Evolutionary conservation across 2,113 vertebrate species (phyloP).

Genomic region (Oryzias melastigma): DNA sequence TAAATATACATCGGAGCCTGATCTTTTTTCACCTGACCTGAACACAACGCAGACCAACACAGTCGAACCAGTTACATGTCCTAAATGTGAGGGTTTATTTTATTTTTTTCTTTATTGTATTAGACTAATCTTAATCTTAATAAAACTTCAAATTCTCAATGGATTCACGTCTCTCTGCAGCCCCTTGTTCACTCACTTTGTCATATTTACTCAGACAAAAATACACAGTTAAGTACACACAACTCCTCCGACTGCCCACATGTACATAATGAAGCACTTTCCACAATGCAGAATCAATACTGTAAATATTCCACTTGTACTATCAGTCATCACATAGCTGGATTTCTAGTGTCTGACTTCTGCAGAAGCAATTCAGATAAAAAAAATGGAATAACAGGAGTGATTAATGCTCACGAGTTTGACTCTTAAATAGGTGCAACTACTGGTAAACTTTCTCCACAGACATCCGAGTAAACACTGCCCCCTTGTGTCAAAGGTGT

Average conservation of each 20-base stretch:
- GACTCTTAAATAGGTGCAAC: not conserved
- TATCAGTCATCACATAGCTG: not conserved
- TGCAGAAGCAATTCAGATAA: not conserved
- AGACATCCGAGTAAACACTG: conserved; percentile 33
- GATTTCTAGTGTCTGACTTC: not conserved
- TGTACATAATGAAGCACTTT: conserved; percentile 3
- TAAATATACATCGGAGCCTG: too few species aligned
- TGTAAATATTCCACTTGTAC: conserved; percentile 2
- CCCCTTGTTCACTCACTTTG: not conserved
- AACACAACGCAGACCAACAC: too few species aligned
- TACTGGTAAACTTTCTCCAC: not conserved
- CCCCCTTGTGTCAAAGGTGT: conserved; percentile 24
- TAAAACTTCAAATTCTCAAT: too few species aligned
- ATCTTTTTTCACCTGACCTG: too few species aligned
- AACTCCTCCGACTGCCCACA: not conserved
- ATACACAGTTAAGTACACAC: too few species aligned
- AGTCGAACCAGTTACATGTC: too few species aligned
- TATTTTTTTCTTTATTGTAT: too few species aligned
- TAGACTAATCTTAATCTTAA: too few species aligned
- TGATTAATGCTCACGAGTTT: conserved; percentile 1
- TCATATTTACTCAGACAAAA: conserved; percentile 17
- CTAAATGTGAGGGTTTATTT: too few species aligned
- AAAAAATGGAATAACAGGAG: too few species aligned
- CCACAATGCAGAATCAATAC: conserved; percentile 4
- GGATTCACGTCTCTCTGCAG: not conserved